Base-by-base conservation (phyloP, 2,888 invertebrate genomes). In the Leptura quadrifasciata region DNA sequence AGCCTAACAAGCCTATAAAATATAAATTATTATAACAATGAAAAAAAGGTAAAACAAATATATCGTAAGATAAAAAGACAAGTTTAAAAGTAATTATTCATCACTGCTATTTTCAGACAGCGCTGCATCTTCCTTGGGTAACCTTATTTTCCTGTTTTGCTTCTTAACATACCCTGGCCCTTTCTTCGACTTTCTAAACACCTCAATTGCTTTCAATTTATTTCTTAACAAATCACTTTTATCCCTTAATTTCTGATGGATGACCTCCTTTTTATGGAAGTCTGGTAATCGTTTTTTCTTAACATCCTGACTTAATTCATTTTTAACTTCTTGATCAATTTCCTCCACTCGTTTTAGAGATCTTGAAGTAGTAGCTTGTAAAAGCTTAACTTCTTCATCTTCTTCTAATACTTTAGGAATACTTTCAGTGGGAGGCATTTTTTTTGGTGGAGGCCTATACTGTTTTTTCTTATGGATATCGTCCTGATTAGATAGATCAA, bases 141-240 rank as follows among this genome's bases (percentile, higher is more conserved):
- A 82, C 47, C 89, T 87, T 20, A 79, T 77, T 1, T 86, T 85
- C 82, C 89, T 91, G 57, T 89, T 89, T 79, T 90, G 89, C 82
- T 89, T 90, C 18, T 89, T 89, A 6, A 90, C 91, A 82, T 87
- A 91, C 73, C 91, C 92, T n/a, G 91, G 90, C 80, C 93, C 93
- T 75, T 91, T 90, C 82, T 91, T 93, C 0, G 93, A 92, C 88
- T 93, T 94, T 79, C 94, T 91, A 79, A 94, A 93, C 69, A 94
- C 84, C 87, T 94, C 94, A 61, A 95, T 95, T 0, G 96, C 96
- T 87, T 93, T 93, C 84, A 94, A 88, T 89, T 94, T 95, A 81
- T 93, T 94, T 85, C 93, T 91, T 60, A 94, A 88, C 79, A 94
- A 89, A 84, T 92, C 91, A 77, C 91, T 90, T 86, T 93, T 92